Percentiles rank a stretch among this genome's conserved stretches.
phyloP scores from a whole-genome alignment of 2,113 vertebrate genomes.

The Bos indicus region DNA sequence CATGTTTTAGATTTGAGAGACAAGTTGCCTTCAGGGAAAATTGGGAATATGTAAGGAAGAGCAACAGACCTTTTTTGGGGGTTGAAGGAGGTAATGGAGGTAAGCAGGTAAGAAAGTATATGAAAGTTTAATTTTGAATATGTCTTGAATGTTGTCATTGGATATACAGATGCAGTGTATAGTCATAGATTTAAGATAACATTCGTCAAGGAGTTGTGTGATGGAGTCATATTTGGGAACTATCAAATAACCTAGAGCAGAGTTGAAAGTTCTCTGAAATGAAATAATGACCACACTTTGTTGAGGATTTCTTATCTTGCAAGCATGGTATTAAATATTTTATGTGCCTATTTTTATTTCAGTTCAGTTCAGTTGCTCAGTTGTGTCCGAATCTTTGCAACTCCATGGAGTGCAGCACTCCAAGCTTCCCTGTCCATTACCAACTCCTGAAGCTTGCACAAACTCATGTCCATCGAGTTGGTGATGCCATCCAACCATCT shows the following conservation, averaged over 20 bases:
- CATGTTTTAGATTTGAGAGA: not conserved
- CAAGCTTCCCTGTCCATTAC: not conserved
- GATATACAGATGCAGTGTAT: not conserved
- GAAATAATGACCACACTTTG: not conserved
- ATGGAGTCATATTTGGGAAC: not conserved
- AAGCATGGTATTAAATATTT: not conserved
- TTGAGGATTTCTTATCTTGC: not conserved
- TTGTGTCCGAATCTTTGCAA: not conserved
- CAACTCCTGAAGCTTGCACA: not conserved
- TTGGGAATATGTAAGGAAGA: not conserved
- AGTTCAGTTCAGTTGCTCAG: not conserved
- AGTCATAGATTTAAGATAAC: not conserved
- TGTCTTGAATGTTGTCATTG: not conserved
- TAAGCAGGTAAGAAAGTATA: not conserved
- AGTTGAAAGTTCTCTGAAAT: not conserved
- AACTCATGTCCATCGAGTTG: not conserved
- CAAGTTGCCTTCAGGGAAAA: not conserved
- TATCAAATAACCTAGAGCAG: not conserved
- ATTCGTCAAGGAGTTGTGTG: not conserved
- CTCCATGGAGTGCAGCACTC: not conserved
- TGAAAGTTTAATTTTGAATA: not conserved
- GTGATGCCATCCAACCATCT: not conserved
- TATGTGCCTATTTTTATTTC: not conserved
- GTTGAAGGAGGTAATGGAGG: not conserved
- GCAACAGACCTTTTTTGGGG: not conserved